Percentiles rank a stretch among this genome's conserved stretches.
phyloP scores from a whole-genome alignment of 2,113 vertebrate species.

The Phasianus colchicus region DNA sequence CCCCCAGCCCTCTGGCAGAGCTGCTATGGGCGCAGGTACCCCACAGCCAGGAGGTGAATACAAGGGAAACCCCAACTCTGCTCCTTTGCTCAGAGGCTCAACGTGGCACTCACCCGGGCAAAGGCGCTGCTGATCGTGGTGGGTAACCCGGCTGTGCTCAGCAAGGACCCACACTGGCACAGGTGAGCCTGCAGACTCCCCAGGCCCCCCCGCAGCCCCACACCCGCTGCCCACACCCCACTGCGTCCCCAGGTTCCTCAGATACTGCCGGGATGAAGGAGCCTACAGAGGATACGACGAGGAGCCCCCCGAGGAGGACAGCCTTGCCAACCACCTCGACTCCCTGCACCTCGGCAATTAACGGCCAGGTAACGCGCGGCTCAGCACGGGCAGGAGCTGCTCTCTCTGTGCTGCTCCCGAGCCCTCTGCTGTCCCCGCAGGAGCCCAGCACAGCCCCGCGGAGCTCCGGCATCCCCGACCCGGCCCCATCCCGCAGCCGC shows the following conservation, averaged over 20 bases:
- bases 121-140: slow-evolving; percentile 92
- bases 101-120: slow-evolving; percentile 93
- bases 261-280: slow-evolving; percentile 79
- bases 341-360: slow-evolving; percentile 49
- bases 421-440: background rate
- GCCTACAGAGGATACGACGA: slow-evolving; percentile 77
- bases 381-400: rapidly evolving
- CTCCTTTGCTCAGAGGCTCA: slow-evolving; percentile 84
- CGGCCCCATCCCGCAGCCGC: background rate
- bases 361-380: slow-evolving; percentile 55
- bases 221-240: background rate
- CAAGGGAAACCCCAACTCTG: background rate
- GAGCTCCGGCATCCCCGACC: background rate
- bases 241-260: slow-evolving; percentile 78
- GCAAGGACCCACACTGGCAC: slow-evolving; percentile 82
- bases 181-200: slow-evolving; percentile 68
- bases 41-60: background rate
- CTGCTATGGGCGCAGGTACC: background rate
- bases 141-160: slow-evolving; percentile 88
- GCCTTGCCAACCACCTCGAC: slow-evolving; percentile 2
- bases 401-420: rapidly evolving
- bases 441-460: background rate
- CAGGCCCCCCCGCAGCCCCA: background rate
- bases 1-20: background rate
- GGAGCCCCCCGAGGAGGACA: background rate